phyloP scores from a whole-genome alignment of 2,888 invertebrate species.

The Ormyrus pomaceus region DNA sequence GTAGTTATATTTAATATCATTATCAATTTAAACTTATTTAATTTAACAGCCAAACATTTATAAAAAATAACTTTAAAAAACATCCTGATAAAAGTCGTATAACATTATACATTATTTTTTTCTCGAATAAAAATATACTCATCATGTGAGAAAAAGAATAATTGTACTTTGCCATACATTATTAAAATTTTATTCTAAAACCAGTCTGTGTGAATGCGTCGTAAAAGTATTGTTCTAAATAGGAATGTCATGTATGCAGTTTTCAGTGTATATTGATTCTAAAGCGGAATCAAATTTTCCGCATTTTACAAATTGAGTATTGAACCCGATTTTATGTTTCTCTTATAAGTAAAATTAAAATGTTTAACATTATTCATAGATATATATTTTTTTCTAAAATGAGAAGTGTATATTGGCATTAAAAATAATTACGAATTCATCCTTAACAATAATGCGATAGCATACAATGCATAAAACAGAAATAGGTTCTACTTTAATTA shows the following conservation, averaged over 20 bases:
- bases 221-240: constrained; percentile 39
- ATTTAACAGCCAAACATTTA: not conserved
- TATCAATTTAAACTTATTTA: too few species aligned
- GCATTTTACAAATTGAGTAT: constrained; percentile 21
- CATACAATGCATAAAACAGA: constrained; percentile 13
- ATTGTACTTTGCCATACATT: constrained; percentile 21
- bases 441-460: constrained; percentile 15
- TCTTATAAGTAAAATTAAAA: constrained; percentile 11
- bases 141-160: constrained; percentile 11
- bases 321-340: constrained; percentile 27
- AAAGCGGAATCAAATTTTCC: constrained; percentile 5
- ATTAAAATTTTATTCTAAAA: constrained; percentile 41
- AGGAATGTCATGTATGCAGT: constrained; percentile 46
- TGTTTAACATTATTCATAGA: constrained; percentile 29
- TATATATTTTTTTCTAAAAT: constrained; percentile 24
- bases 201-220: constrained; percentile 37
- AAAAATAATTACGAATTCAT: constrained; percentile 36
- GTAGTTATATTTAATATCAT: not conserved
- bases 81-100: not conserved
- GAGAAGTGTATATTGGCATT: constrained; percentile 31
- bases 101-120: constrained; percentile 23
- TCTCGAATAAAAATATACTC: constrained; percentile 7
- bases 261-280: constrained; percentile 14
- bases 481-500: not conserved
- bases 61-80: not conserved